Evolutionary conservation across 2,888 invertebrate genomes (phyloP), one percentile per base, ranked within the genome.

Genomic region (Netelia virgata): DNA sequence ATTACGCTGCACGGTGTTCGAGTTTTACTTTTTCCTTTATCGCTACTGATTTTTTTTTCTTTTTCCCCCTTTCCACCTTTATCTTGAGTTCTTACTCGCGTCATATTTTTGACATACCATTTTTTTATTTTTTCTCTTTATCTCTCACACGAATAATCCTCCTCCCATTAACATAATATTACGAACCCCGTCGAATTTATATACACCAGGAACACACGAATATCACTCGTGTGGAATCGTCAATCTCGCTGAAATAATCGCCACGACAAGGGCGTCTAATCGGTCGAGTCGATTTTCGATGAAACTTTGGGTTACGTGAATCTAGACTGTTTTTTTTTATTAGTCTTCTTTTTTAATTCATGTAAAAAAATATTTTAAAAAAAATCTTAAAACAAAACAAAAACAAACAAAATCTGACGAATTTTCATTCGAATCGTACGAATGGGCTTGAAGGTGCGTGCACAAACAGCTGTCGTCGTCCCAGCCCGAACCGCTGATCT

Each of bases 401-500:
- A 47, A 69, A 43, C 47, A 53, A 53, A 74, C 57, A 69, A 50
- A 68, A 50, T 68, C 36, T 63, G 61, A 73, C 63, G 75, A 80
- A 83, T 76, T 70, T 66, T 77, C 74, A 47, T 57, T 70, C 55
- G 74, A 80, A 82, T 63, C 57, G 50, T 72, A 57, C 41, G 68
- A 74, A 86, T 94, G 94, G 95, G 95, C 95, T 95, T 94, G 94
- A 95, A 97, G 97, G 96, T 97, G 97, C 95, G 96, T 97, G 95
- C 95, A 96, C 94, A 95, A 95, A 94, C 95, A 94, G 94, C 95
- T 96, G 94, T 95, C 96, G 89, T 88, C 91, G 95, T 95, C 96
- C 94, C 97, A 97, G 94, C 95, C 95, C 94, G 96, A 96, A 95
- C 97, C 97, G 94, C 96, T 97, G 94, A 95, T 97, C 95, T 95